phyloP scores from a whole-genome alignment of 2,797 vertebrate species.

The Prionace glauca region DNA sequence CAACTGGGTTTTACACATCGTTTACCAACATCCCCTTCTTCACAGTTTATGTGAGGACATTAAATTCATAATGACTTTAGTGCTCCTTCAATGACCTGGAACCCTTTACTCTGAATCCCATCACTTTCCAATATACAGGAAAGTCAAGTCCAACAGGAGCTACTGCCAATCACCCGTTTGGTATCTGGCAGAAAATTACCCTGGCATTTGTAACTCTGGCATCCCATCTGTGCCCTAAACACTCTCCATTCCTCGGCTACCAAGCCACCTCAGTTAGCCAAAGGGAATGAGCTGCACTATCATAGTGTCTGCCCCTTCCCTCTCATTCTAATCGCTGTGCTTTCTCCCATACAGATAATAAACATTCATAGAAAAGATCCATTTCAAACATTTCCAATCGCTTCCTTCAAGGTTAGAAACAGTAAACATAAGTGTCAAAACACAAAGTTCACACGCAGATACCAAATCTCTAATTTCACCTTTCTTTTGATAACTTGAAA shows the following conservation, averaged over 20 bases:
- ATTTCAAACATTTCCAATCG: not conserved
- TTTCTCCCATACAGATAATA: not conserved
- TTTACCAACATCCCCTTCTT: not conserved
- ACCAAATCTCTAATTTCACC: not conserved
- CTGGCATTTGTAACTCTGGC: not conserved
- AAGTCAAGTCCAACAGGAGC: not conserved
- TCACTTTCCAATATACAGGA: not conserved
- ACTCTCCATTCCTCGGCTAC: not conserved
- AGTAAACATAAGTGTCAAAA: not conserved
- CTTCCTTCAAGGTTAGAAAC: not conserved
- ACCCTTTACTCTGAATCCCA: not conserved
- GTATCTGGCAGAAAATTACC: not conserved
- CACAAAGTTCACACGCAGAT: not conserved
- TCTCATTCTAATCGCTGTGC: not conserved
- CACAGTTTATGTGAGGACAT: not conserved
- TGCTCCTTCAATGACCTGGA: not conserved
- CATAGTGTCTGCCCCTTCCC: not conserved
- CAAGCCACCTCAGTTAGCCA: not conserved
- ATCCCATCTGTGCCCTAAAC: not conserved
- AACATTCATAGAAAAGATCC: not conserved
- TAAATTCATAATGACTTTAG: constrained; percentile 10
- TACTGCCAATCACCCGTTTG: not conserved
- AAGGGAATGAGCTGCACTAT: not conserved
- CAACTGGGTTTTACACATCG: not conserved
- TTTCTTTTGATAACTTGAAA: not conserved